These are phyloP conservation scores for Choreutis nemorana DNA, from an alignment of 2,888 invertebrate genomes.

Conservation along the genomic window DNA sequence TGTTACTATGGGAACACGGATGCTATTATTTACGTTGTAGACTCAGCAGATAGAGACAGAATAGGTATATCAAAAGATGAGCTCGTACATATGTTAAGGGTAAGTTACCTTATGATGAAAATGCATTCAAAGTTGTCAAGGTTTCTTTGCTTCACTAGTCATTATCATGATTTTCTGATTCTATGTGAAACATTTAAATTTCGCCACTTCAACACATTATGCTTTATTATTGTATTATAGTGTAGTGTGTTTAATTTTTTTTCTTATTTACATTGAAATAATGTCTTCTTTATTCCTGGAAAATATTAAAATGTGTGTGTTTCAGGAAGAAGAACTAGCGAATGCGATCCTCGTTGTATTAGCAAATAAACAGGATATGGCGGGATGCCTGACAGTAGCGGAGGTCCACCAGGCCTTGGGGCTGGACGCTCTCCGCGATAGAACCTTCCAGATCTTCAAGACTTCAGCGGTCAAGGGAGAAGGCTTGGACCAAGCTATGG, in stretches of 20 bases:
- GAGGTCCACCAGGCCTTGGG: conserved; percentile 98
- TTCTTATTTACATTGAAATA: neutral
- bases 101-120: too few relatives aligned
- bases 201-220: conserved; percentile 5
- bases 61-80: conserved; percentile 99
- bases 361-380: conserved; percentile 99
- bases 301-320: too few relatives aligned
- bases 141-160: too few relatives aligned
- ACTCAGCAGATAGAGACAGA: conserved; percentile 98
- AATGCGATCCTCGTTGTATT: conserved; percentile 95
- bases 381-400: conserved; percentile 95
- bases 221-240: too few relatives aligned
- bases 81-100: conserved; percentile 95
- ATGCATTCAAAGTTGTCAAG: too few relatives aligned
- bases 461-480: conserved; percentile 98
- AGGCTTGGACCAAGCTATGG: conserved; percentile 98
- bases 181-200: too few relatives aligned
- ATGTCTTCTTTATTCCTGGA: conserved; percentile 13
- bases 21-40: conserved; percentile 99
- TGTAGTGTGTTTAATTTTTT: conserved; percentile 6
- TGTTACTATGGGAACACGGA: conserved; percentile 99
- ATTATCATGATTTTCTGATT: too few relatives aligned
- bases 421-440: conserved; percentile 91
- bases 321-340: conserved; percentile 94
- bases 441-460: conserved; percentile 99